A percentile compares a stretch with the other conserved stretches of the same genome.
These are phyloP conservation scores for Bemisia tabaci DNA, from an alignment of 1,140 invertebrate species.

Conservation along the genomic window DNA sequence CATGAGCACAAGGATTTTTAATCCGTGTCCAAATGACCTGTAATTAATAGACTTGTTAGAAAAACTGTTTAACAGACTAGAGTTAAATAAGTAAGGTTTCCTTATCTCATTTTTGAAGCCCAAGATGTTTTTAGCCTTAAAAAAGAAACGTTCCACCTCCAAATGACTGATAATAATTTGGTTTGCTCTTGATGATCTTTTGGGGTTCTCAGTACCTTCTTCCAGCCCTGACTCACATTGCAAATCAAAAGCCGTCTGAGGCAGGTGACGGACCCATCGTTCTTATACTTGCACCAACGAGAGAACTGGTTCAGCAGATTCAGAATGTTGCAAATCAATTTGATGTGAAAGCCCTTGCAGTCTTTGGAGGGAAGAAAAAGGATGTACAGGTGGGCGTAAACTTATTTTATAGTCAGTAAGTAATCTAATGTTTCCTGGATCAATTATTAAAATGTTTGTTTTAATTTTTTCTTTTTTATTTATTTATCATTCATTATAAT, in stretches of 20 bases:
- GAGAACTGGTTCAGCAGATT: constrained; percentile 72
- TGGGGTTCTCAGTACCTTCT: constrained; percentile 32
- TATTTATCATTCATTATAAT: background rate
- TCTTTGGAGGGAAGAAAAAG: background rate
- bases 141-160: too few relatives aligned
- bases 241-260: constrained; percentile 48
- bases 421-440: too few relatives aligned
- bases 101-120: too few relatives aligned
- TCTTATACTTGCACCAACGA: constrained; percentile 62
- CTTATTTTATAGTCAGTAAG: too few relatives aligned
- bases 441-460: too few relatives aligned
- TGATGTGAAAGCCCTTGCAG: constrained; percentile 31
- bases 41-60: too few relatives aligned
- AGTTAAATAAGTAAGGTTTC: too few relatives aligned
- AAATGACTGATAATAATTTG: too few relatives aligned
- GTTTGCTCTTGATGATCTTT: constrained; percentile 42
- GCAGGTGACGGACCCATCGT: constrained; percentile 59
- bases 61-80: too few relatives aligned
- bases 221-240: constrained; percentile 58
- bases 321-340: constrained; percentile 74
- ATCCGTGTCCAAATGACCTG: too few relatives aligned
- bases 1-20: too few relatives aligned
- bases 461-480: background rate
- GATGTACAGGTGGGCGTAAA: background rate
- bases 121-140: too few relatives aligned